Evolutionary conservation across 23 tunicate species (phyloP).

Genomic region (Ascidia mentula): DNA sequence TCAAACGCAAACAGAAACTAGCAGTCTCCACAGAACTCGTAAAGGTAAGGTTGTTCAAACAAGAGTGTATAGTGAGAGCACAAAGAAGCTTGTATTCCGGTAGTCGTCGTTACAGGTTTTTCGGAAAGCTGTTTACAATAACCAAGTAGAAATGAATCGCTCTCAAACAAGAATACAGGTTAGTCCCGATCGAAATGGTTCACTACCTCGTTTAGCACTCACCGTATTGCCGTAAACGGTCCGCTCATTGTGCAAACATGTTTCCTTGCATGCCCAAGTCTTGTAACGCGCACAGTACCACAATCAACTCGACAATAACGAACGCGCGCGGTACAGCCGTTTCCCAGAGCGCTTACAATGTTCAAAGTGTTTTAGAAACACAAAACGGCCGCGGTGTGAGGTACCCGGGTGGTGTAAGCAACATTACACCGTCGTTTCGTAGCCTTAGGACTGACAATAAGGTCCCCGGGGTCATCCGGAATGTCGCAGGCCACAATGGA

Average conservation of each 20-base stretch:
- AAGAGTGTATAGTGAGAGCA: too few species aligned
- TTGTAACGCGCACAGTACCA: conserved; percentile 19
- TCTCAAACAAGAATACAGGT: too few species aligned
- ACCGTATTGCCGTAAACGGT: conserved; percentile 46
- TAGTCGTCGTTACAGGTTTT: too few species aligned
- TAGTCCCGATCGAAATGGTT: not conserved
- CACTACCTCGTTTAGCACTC: not conserved
- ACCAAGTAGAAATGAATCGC: too few species aligned
- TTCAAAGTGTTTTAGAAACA: conserved; percentile 28
- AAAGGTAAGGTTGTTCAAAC: too few species aligned
- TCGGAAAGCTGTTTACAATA: too few species aligned
- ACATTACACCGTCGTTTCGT: conserved; percentile 4
- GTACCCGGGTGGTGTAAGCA: not conserved
- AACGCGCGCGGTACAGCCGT: not conserved
- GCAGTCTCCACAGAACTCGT: too few species aligned
- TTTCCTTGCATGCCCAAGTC: not conserved
- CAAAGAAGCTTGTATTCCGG: too few species aligned
- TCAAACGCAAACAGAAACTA: not conserved
- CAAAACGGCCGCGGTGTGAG: not conserved
- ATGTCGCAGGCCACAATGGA: not conserved
- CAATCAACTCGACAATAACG: conserved; percentile 34
- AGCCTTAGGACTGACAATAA: not conserved
- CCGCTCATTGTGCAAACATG: conserved; percentile 34
- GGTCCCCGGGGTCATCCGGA: not conserved
- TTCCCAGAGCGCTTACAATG: not conserved